Percentiles rank a stretch among this genome's conserved stretches.
These are phyloP conservation scores for human DNA, from an alignment of 2,113 vertebrate genomes.

Conservation along the genomic window GRCh38 chr20:3853001-3853500, in stretches of 20 bases:
- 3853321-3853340: neutral
- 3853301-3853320: neutral
- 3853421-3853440: neutral
- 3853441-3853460: neutral
- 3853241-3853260: neutral
- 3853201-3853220: neutral
- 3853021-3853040: no score
- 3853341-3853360: accelerated
- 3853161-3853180: neutral
- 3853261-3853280: neutral
- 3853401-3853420: neutral
- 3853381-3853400: neutral
- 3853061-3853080: no score
- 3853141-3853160: neutral
- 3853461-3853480: neutral
- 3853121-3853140: neutral
- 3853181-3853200: neutral
- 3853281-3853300: neutral
- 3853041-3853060: no score
- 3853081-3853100: no score
- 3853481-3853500: neutral
- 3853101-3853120: no score
- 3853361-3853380: neutral
- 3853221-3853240: neutral
- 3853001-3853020: no score